phyloP scores from a whole-genome alignment of 2,113 vertebrate species.

The Poeciliopsis occidentalis region DNA sequence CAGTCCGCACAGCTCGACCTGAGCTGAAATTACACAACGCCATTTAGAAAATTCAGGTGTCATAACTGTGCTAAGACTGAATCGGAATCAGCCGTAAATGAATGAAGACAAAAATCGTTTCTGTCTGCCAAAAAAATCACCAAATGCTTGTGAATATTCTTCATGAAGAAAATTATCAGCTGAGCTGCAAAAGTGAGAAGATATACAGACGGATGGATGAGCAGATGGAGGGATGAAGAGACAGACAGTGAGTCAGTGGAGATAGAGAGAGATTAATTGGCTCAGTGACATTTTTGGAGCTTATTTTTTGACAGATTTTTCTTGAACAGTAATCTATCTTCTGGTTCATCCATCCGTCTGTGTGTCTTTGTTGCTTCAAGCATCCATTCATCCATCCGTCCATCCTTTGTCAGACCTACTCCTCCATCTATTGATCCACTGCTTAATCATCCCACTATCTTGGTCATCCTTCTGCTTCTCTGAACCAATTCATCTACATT shows the following conservation, averaged over 20 bases:
- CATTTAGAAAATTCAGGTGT: not conserved
- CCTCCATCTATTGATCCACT: not conserved
- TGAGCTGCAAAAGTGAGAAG: slow-evolving; percentile 2
- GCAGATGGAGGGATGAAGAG: slow-evolving; percentile 6
- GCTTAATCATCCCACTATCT: not conserved
- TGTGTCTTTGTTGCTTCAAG: not conserved
- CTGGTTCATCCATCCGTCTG: not conserved
- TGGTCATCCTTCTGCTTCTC: not conserved
- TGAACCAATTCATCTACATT: slow-evolving; percentile 8
- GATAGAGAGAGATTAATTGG: not conserved
- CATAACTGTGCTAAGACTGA: not conserved
- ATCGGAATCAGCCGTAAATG: not conserved
- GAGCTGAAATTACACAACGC: too few species aligned
- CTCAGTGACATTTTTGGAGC: slow-evolving; percentile 3
- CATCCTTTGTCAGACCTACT: not conserved
- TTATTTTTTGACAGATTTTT: slow-evolving; percentile 7
- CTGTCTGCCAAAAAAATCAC: not conserved
- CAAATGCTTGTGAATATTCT: not conserved
- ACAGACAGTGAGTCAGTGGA: slow-evolving; percentile 19
- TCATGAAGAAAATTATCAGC: not conserved
- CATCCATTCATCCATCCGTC: not conserved
- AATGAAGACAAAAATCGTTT: not conserved
- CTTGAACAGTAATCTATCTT: slow-evolving; percentile 4
- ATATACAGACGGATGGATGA: slow-evolving; percentile 8
- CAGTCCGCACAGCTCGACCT: not conserved